phyloP scores from a whole-genome alignment of 2,888 invertebrate genomes.

The Cheilosia impressa region DNA sequence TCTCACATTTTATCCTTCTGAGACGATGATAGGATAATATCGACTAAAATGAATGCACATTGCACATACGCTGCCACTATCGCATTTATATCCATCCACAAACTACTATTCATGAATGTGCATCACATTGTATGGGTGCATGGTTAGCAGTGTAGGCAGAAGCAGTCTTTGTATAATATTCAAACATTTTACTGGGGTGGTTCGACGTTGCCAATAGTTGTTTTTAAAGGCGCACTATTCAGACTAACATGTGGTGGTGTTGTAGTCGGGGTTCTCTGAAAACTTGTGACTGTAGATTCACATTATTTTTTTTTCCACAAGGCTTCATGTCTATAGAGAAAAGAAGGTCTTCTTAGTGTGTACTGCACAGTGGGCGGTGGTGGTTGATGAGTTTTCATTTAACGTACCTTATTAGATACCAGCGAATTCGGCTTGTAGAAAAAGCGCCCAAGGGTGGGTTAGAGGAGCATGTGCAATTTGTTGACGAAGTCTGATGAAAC shows the following conservation, averaged over 20 bases:
- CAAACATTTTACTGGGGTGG: conserved; percentile 40
- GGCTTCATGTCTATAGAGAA: not conserved
- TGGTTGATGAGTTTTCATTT: not conserved
- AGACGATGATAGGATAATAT: conserved; percentile 41
- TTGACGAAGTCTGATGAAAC: conserved; percentile 33
- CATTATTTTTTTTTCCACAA: not conserved
- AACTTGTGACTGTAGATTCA: not conserved
- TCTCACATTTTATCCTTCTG: conserved; percentile 7
- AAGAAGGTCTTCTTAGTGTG: too few species aligned
- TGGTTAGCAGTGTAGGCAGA: too few species aligned
- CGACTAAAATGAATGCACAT: conserved; percentile 13
- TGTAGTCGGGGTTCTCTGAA: conserved; percentile 6
- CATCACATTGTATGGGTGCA: too few species aligned
- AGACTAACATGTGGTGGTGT: conserved; percentile 3
- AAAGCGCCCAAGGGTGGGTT: not conserved
- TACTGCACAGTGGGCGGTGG: not conserved
- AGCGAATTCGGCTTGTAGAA: not conserved
- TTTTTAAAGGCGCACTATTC: conserved; percentile 30
- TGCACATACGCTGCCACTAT: not conserved
- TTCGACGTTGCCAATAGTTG: conserved; percentile 45
- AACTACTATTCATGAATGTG: conserved; percentile 12
- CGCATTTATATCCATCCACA: not conserved
- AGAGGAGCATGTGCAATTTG: not conserved
- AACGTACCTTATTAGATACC: conserved; percentile 1
- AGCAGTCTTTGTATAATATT: too few species aligned